phyloP scores from a whole-genome alignment of 2,113 vertebrate genomes.

The Malurus elegans region DNA sequence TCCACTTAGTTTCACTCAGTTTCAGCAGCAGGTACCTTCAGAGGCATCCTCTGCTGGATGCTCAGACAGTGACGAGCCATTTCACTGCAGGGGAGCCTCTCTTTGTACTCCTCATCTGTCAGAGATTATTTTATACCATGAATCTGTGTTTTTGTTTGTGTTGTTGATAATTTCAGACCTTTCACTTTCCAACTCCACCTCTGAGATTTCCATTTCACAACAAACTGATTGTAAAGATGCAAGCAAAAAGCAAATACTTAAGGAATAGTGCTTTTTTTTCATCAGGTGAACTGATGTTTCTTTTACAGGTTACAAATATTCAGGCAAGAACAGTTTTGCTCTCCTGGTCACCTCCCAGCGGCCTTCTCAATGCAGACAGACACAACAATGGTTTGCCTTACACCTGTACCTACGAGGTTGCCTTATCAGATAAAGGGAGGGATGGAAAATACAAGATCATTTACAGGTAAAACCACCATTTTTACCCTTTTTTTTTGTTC shows the following conservation, averaged over 20 bases:
- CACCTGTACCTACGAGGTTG: conserved; percentile 91
- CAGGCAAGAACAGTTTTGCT: conserved; percentile 87
- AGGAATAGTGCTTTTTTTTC: neutral
- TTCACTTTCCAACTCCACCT: neutral
- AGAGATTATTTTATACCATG: neutral
- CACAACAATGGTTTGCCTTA: conserved; percentile 85
- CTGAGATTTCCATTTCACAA: neutral
- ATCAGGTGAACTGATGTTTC: neutral
- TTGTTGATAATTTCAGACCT: neutral
- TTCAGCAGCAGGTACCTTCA: neutral
- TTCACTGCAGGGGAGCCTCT: neutral
- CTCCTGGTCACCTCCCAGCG: conserved; percentile 86
- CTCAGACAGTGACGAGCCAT: rapidly evolving
- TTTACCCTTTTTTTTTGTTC: neutral
- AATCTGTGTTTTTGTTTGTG: neutral
- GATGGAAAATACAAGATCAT: conserved; percentile 93
- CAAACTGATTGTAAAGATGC: neutral
- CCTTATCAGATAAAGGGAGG: conserved; percentile 93
- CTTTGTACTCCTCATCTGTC: neutral
- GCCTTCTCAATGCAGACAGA: conserved; percentile 81
- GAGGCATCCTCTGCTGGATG: neutral
- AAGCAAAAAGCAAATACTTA: neutral
- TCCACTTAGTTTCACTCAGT: neutral
- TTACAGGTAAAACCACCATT: conserved; percentile 82
- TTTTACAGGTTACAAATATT: conserved; percentile 86